These are phyloP conservation scores for Chymomyza amoena DNA, from an alignment of 2,888 invertebrate species.

Conservation along the genomic window DNA sequence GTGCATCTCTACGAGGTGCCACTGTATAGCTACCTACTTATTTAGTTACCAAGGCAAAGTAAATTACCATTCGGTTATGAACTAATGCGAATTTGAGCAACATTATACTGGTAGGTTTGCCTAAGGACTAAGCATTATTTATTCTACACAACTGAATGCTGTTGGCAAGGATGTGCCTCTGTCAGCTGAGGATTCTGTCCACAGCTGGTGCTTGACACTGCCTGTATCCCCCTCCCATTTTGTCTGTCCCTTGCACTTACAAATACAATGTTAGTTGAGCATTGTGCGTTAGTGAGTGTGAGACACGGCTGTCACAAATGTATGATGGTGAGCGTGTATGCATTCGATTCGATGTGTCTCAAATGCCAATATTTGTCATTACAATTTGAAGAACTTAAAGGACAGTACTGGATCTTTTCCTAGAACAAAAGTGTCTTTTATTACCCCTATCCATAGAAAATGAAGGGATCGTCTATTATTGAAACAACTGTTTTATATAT, in stretches of 20 bases:
- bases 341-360: constrained; percentile 48
- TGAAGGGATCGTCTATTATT: too few species aligned
- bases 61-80: neutral
- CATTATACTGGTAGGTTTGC: neutral
- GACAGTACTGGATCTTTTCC: too few species aligned
- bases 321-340: neutral
- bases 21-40: neutral
- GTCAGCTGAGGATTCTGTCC: neutral
- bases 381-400: too few species aligned
- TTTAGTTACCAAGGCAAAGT: neutral
- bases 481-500: too few species aligned
- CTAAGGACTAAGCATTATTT: neutral
- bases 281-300: constrained; percentile 24
- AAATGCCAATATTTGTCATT: constrained; percentile 62
- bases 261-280: neutral
- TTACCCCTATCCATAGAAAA: too few species aligned
- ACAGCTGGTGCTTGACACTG: neutral
- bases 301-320: constrained; percentile 8
- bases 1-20: neutral
- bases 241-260: neutral
- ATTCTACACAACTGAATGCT: neutral
- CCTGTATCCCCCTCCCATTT: neutral
- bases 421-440: too few species aligned
- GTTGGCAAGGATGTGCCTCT: neutral
- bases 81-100: neutral